Percentiles rank a stretch among this genome's conserved stretches.
Conservation (phyloP, 1,140 invertebrate species). For the Drosophila melanica region DNA sequence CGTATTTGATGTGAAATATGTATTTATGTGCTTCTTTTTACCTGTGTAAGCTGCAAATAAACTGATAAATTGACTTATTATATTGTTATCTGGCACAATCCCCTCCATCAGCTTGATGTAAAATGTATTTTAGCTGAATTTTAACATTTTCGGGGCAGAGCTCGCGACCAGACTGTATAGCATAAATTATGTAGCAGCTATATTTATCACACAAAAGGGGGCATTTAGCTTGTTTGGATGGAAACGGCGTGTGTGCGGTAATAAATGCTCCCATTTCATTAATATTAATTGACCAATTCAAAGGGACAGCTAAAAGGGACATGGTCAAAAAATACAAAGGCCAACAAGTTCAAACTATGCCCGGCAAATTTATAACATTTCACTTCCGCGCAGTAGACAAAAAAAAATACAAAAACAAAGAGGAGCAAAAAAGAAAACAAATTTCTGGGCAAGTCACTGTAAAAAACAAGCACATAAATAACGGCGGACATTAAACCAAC, state of each 20-base stretch:
- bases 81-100: conserved; percentile 48
- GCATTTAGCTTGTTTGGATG: conserved; percentile 11
- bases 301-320: conserved; percentile 47
- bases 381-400: conserved; percentile 1
- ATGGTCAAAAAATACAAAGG: conserved; percentile 49
- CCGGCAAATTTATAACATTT: conserved; percentile 50
- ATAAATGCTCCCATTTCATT: conserved; percentile 60
- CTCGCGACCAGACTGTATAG: conserved; percentile 9
- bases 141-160: conserved; percentile 10
- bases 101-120: conserved; percentile 2
- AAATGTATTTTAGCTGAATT: conserved; percentile 36
- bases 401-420: background rate
- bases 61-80: conserved; percentile 73
- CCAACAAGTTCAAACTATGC: conserved; percentile 48
- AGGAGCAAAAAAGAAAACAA: background rate
- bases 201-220: conserved; percentile 28
- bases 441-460: background rate
- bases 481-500: conserved; percentile 28
- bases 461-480: conserved; percentile 38
- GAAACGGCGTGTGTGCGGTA: background rate
- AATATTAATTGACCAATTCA: conserved; percentile 81
- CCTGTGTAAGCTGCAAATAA: conserved; percentile 68
- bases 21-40: conserved; percentile 27
- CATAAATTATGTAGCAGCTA: conserved; percentile 53
- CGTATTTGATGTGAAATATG: conserved; percentile 32